These are phyloP conservation scores for Yponomeuta cagnagella DNA, from an alignment of 2,888 invertebrate genomes.

Conservation along the genomic window DNA sequence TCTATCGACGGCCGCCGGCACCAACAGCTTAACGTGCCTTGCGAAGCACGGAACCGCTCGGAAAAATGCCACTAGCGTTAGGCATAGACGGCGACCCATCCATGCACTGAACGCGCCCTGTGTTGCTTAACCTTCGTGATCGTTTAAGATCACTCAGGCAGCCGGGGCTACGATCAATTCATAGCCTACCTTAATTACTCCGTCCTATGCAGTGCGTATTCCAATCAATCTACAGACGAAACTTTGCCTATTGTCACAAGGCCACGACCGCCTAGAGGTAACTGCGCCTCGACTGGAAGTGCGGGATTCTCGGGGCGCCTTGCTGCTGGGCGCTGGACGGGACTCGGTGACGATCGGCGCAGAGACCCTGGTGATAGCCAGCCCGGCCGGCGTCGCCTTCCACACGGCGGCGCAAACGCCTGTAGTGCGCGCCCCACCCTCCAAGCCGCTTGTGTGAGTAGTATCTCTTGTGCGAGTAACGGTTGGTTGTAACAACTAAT, in stretches of 20 bases:
- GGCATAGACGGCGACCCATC: no score
- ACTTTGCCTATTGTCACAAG: conserved; percentile 49
- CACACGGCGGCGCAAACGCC: conserved; percentile 92
- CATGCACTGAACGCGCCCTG: no score
- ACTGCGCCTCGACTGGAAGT: conserved; percentile 86
- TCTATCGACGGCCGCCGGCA: no score
- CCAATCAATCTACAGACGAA: no score
- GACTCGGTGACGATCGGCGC: conserved; percentile 89
- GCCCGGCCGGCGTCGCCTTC: conserved; percentile 89
- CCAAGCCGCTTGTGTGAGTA: conserved; percentile 88
- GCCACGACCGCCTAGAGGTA: conserved; percentile 89
- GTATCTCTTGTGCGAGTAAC: conserved; percentile 29
- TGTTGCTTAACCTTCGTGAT: no score
- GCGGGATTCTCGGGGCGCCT: conserved; percentile 84
- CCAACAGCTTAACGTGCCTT: no score
- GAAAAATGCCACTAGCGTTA: no score
- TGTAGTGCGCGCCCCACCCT: conserved; percentile 87
- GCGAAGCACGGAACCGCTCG: no score
- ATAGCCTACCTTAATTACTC: no score
- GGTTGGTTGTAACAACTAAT: not conserved
- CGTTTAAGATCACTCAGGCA: no score
- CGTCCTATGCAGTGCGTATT: no score
- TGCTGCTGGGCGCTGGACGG: conserved; percentile 86
- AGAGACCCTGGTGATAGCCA: conserved; percentile 85
- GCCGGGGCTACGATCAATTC: no score